A percentile compares a stretch with the other conserved stretches of the same genome.
phyloP scores from a whole-genome alignment of 1,140 invertebrate genomes.

The Cydia strobilella region DNA sequence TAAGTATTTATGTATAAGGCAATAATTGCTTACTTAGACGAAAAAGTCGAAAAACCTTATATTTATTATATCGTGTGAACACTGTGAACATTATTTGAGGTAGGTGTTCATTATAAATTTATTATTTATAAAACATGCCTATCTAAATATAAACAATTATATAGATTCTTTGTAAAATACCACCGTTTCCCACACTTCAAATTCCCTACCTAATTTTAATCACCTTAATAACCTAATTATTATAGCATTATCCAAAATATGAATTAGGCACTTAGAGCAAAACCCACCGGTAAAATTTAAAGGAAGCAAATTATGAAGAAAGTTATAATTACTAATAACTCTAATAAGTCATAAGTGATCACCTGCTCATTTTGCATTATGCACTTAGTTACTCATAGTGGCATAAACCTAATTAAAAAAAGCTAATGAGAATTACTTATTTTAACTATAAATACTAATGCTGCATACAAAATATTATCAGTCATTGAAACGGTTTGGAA shows the following conservation, averaged over 20 bases:
- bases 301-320: neutral
- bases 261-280: neutral
- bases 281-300: neutral
- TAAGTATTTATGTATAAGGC: no score
- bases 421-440: slow-evolving; percentile 2
- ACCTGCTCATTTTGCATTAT: neutral
- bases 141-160: no score
- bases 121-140: no score
- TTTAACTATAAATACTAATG: slow-evolving; percentile 26
- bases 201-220: neutral
- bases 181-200: no score
- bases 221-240: neutral
- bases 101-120: no score
- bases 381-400: neutral
- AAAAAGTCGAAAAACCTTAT: no score
- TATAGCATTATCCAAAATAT: neutral
- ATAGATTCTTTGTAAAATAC: no score
- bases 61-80: no score
- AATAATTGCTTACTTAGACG: no score
- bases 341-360: slow-evolving; percentile 11
- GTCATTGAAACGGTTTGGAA: neutral
- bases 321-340: neutral
- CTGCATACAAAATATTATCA: neutral
- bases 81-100: no score
- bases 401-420: neutral